phyloP scores from a whole-genome alignment of 2,888 invertebrate genomes.

The Microplitis manilae region DNA sequence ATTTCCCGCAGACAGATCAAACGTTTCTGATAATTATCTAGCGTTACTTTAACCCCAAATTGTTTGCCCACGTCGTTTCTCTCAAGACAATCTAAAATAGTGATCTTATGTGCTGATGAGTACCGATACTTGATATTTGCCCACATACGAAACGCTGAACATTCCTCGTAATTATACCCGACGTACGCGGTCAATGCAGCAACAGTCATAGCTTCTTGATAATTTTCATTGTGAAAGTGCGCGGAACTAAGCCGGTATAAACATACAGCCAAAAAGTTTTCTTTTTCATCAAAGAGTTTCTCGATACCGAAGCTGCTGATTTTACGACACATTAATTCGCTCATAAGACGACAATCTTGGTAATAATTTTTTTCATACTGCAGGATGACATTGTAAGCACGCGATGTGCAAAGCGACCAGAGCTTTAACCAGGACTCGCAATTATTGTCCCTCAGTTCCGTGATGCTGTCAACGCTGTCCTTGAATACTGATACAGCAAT shows the following conservation, averaged over 20 bases:
- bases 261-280: not conserved
- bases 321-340: not conserved
- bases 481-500: not conserved
- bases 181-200: conserved; percentile 60
- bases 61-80: conserved; percentile 51
- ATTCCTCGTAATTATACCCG: conserved; percentile 52
- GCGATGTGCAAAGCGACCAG: not conserved
- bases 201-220: conserved; percentile 58
- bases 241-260: not conserved
- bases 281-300: not conserved
- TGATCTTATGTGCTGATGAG: conserved; percentile 28
- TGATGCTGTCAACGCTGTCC: not conserved
- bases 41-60: conserved; percentile 52
- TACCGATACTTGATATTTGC: conserved; percentile 57
- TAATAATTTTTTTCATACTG: not conserved
- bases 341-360: not conserved
- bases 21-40: conserved; percentile 55
- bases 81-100: conserved; percentile 58
- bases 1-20: conserved; percentile 60
- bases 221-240: conserved; percentile 43
- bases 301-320: not conserved
- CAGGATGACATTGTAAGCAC: not conserved
- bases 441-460: not conserved
- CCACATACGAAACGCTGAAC: conserved; percentile 64
- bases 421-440: not conserved